phyloP scores from a whole-genome alignment of 2,113 vertebrate species.

The Astur gentilis region DNA sequence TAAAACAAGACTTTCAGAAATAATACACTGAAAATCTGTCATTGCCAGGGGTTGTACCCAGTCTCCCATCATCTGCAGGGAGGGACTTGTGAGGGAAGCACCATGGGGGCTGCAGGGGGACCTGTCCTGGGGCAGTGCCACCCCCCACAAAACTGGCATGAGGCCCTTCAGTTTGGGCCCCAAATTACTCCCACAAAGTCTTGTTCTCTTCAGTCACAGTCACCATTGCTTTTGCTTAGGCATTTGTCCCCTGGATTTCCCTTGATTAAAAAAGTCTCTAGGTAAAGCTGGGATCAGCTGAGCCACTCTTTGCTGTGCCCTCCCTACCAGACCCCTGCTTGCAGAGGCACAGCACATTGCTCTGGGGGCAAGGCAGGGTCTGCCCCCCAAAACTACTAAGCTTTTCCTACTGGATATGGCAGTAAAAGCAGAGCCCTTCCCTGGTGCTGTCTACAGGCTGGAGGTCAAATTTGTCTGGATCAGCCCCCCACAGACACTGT shows the following conservation, averaged over 20 bases:
- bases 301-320: neutral
- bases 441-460: neutral
- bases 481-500: neutral
- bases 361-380: neutral
- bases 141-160: fast-evolving
- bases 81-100: neutral
- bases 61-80: neutral
- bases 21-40: neutral
- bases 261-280: neutral
- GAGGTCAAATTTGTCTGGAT: neutral
- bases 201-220: neutral
- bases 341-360: fast-evolving
- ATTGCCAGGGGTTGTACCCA: neutral
- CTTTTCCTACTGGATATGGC: neutral
- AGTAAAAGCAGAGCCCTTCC: neutral
- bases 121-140: neutral
- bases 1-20: neutral
- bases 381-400: neutral
- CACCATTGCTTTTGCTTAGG: neutral
- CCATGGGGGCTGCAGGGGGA: fast-evolving
- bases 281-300: neutral
- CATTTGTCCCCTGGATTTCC: neutral
- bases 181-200: neutral
- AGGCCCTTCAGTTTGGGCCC: neutral
- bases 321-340: neutral